Conservation (phyloP, 2,797 vertebrate genomes). For the Karalla daura region DNA sequence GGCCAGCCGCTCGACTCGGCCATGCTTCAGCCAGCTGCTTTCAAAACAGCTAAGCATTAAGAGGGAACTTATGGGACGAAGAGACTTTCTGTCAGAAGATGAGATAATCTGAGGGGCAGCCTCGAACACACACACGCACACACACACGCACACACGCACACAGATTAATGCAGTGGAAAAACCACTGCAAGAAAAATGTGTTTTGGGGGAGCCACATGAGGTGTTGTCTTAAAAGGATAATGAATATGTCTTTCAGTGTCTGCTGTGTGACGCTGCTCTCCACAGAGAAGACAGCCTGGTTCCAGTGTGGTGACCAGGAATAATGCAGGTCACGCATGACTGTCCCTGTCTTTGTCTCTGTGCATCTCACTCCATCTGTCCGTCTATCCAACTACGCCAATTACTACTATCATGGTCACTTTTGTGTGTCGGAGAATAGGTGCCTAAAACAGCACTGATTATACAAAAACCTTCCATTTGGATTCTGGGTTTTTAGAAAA, state of each 20-base stretch:
- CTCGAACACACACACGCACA: slow-evolving; percentile 11
- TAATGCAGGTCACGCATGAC: slow-evolving; percentile 46
- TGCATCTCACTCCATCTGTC: slow-evolving; percentile 53
- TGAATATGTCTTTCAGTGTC: slow-evolving; percentile 56
- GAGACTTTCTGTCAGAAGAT: slow-evolving; percentile 62
- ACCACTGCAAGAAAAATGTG: slow-evolving; percentile 27
- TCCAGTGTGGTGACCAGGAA: slow-evolving; percentile 44
- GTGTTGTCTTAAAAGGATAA: slow-evolving; percentile 57
- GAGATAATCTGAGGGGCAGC: slow-evolving; percentile 69
- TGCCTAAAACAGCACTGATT: neutral
- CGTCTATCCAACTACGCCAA: slow-evolving; percentile 19
- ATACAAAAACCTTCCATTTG: neutral
- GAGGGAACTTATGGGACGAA: slow-evolving; percentile 60
- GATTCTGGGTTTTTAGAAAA: no score
- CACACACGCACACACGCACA: slow-evolving; percentile 24
- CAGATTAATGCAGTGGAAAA: slow-evolving; percentile 47
- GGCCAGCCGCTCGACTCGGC: slow-evolving; percentile 53
- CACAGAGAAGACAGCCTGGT: slow-evolving; percentile 43
- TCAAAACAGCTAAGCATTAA: slow-evolving; percentile 50
- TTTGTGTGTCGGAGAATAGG: neutral
- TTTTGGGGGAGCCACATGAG: slow-evolving; percentile 46
- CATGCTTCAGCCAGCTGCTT: slow-evolving; percentile 54
- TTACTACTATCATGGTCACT: neutral
- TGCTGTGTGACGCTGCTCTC: slow-evolving; percentile 55
- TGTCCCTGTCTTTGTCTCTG: slow-evolving; percentile 37